Conservation (phyloP, 2,888 invertebrate genomes). For the Endotricha flammealis region DNA sequence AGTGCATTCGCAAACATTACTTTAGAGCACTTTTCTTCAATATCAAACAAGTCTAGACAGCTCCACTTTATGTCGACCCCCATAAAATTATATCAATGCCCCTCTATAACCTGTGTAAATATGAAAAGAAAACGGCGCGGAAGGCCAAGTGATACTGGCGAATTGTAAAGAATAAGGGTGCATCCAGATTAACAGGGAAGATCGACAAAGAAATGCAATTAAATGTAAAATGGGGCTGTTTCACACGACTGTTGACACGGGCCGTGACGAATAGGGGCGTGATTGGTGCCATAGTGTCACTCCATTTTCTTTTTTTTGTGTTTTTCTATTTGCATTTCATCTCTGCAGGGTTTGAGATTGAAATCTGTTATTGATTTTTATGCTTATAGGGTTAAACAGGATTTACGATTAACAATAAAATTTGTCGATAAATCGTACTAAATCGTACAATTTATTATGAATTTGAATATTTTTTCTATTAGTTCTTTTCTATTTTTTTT, state of each 20-base stretch:
- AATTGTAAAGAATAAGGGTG: slow-evolving; percentile 57
- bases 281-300: slow-evolving; percentile 52
- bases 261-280: slow-evolving; percentile 63
- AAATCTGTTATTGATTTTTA: not conserved
- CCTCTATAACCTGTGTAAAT: not conserved
- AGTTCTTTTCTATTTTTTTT: too few species aligned
- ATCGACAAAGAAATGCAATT: slow-evolving; percentile 78
- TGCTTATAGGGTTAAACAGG: too few species aligned
- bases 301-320: slow-evolving; percentile 40
- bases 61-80: slow-evolving; percentile 33
- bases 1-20: slow-evolving; percentile 65
- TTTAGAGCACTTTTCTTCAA: slow-evolving; percentile 58
- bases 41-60: slow-evolving; percentile 63
- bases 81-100: slow-evolving; percentile 9
- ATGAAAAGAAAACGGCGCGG: slow-evolving; percentile 13
- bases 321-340: slow-evolving; percentile 39
- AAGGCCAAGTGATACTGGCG: slow-evolving; percentile 33
- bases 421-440: too few species aligned
- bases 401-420: too few species aligned
- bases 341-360: slow-evolving; percentile 15
- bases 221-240: slow-evolving; percentile 75
- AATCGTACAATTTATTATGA: too few species aligned
- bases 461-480: too few species aligned
- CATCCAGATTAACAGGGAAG: slow-evolving; percentile 70
- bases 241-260: slow-evolving; percentile 70